A percentile compares a stretch with the other conserved stretches of the same genome.
phyloP scores from a whole-genome alignment of 2,797 vertebrate species.

The Parambassis ranga region DNA sequence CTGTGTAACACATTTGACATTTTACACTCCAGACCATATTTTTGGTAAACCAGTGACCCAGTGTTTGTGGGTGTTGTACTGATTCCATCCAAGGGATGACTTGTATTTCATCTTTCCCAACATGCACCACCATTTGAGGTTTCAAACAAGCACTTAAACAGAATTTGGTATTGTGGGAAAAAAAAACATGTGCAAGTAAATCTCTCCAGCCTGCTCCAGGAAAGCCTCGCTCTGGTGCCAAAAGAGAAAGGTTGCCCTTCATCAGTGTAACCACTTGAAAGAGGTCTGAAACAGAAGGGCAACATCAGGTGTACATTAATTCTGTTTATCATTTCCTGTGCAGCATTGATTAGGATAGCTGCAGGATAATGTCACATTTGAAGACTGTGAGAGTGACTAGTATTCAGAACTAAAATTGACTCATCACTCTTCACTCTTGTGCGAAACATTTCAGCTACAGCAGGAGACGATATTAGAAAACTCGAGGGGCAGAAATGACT shows the following conservation, averaged over 20 bases:
- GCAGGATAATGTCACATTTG: background rate
- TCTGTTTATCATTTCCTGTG: constrained; percentile 43
- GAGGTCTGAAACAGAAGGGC: constrained; percentile 45
- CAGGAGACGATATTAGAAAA: background rate
- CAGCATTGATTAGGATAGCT: constrained; percentile 32
- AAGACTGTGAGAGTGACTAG: too few species aligned
- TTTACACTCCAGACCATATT: constrained; percentile 41
- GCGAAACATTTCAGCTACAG: background rate
- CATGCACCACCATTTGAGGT: constrained; percentile 57
- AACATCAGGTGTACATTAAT: constrained; percentile 33
- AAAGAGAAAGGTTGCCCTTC: constrained; percentile 57
- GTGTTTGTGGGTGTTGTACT: constrained; percentile 34
- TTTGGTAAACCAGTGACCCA: constrained; percentile 51
- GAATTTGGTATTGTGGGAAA: constrained; percentile 68
- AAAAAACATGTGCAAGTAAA: constrained; percentile 62
- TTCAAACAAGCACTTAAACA: constrained; percentile 59
- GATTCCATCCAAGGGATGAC: constrained; percentile 37
- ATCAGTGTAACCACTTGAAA: constrained; percentile 55
- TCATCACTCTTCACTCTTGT: background rate
- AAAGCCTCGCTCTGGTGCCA: constrained; percentile 56
- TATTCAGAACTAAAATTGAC: background rate
- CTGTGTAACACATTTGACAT: constrained; percentile 34
- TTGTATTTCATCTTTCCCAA: constrained; percentile 63
- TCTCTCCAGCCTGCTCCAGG: constrained; percentile 58
- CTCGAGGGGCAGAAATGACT: background rate